A percentile compares a stretch with the other conserved stretches of the same genome.
These are phyloP conservation scores for Saccopteryx bilineata DNA, from an alignment of 2,113 vertebrate species.

Conservation along the genomic window DNA sequence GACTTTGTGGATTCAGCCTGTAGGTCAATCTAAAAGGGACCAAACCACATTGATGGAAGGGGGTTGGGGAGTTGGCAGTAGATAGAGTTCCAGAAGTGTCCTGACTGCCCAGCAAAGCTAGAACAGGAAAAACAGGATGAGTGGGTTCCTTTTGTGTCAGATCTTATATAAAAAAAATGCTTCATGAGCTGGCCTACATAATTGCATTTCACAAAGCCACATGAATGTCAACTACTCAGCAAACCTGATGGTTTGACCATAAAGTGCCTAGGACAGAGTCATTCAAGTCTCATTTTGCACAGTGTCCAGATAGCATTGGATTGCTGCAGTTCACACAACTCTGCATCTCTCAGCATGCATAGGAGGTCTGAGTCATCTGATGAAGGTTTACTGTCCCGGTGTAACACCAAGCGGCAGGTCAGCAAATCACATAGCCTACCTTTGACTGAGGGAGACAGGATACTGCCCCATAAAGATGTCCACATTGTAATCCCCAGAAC, in stretches of 20 bases:
- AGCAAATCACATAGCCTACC: constrained; percentile 80
- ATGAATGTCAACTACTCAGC: constrained; percentile 12
- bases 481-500: neutral
- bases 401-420: constrained; percentile 80
- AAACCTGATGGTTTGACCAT: constrained; percentile 5
- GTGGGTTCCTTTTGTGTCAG: constrained; percentile 67
- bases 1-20: neutral
- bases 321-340: neutral
- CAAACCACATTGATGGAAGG: neutral
- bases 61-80: neutral
- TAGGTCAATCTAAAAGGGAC: neutral
- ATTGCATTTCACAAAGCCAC: constrained; percentile 47
- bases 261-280: neutral
- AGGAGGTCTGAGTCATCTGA: constrained; percentile 35
- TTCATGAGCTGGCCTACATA: constrained; percentile 64
- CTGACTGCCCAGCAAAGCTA: neutral
- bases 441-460: neutral
- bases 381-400: constrained; percentile 78
- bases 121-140: constrained; percentile 68
- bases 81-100: constrained; percentile 9
- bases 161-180: constrained; percentile 45
- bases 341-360: constrained; percentile 35
- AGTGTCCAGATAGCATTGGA: neutral
- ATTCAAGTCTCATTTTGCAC: neutral
- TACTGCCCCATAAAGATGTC: neutral